phyloP scores from a whole-genome alignment of 2,113 vertebrate species.

The Pangasianodon gigas region DNA sequence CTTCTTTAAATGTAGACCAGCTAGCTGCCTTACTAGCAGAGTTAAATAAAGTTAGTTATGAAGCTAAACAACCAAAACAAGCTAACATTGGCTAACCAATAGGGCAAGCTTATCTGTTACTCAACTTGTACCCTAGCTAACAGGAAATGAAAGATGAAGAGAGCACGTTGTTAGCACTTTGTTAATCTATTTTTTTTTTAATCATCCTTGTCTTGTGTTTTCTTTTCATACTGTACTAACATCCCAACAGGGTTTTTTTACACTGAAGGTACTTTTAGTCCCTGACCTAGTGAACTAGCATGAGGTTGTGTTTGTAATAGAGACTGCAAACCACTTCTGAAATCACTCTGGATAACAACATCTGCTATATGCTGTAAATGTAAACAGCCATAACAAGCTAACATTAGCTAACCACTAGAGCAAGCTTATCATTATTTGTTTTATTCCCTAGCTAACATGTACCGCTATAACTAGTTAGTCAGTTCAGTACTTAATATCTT shows the following conservation, averaged over 20 bases:
- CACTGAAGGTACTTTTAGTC: neutral
- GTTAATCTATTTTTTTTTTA: neutral
- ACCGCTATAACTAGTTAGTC: neutral
- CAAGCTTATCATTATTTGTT: neutral
- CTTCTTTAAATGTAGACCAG: neutral
- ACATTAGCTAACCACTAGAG: neutral
- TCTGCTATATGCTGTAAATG: neutral
- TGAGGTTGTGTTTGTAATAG: neutral
- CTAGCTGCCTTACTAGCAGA: neutral
- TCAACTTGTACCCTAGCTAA: neutral
- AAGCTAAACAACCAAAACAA: neutral
- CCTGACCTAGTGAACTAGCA: neutral
- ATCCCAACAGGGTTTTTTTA: neutral
- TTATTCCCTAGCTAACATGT: neutral
- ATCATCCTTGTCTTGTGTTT: neutral
- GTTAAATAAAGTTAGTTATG: neutral
- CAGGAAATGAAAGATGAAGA: neutral
- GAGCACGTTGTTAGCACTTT: neutral
- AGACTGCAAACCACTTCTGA: no score
- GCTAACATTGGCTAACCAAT: neutral
- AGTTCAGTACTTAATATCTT: neutral
- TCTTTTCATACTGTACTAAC: neutral
- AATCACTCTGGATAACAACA: neutral
- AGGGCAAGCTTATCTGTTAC: neutral
- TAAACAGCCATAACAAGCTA: neutral